Conservation (phyloP, 2,888 invertebrate genomes). For the Epiblema foenella region DNA sequence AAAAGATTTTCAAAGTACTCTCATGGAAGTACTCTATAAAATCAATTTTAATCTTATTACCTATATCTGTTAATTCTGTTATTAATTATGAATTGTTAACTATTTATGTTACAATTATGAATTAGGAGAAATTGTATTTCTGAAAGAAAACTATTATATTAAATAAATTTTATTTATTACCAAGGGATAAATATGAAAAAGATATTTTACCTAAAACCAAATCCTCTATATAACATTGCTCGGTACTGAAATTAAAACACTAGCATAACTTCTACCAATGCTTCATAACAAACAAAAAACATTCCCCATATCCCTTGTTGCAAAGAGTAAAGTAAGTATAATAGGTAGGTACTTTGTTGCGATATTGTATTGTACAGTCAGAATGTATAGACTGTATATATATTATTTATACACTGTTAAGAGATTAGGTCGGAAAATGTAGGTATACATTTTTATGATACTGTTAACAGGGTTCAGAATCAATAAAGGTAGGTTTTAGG, state of each 20-base stretch:
- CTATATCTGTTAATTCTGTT: slow-evolving; percentile 18
- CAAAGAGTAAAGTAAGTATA: too few relatives aligned
- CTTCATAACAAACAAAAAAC: slow-evolving; percentile 21
- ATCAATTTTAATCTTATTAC: slow-evolving; percentile 23
- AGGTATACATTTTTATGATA: too few relatives aligned
- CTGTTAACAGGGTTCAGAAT: too few relatives aligned
- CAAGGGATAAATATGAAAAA: slow-evolving; percentile 63
- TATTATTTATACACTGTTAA: too few relatives aligned
- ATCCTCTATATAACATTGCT: slow-evolving; percentile 53
- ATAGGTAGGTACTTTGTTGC: too few relatives aligned
- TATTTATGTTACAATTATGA: slow-evolving; percentile 34
- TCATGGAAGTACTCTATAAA: slow-evolving; percentile 71
- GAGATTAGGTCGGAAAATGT: too few relatives aligned
- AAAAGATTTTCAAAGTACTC: slow-evolving; percentile 68
- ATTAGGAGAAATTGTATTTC: slow-evolving; percentile 42
- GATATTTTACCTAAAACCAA: slow-evolving; percentile 53
- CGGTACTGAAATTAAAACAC: slow-evolving; percentile 53
- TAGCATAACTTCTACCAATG: slow-evolving; percentile 55
- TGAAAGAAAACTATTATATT: slow-evolving; percentile 48
- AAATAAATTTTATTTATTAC: slow-evolving; percentile 65
- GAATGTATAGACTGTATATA: too few relatives aligned
- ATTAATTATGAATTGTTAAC: slow-evolving; percentile 27
- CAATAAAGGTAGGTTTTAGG: neutral
- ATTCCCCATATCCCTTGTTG: slow-evolving; percentile 2
- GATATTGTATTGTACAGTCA: neutral